These are phyloP conservation scores for Eptesicus fuscus DNA, from an alignment of 2,113 vertebrate genomes.

Conservation along the genomic window DNA sequence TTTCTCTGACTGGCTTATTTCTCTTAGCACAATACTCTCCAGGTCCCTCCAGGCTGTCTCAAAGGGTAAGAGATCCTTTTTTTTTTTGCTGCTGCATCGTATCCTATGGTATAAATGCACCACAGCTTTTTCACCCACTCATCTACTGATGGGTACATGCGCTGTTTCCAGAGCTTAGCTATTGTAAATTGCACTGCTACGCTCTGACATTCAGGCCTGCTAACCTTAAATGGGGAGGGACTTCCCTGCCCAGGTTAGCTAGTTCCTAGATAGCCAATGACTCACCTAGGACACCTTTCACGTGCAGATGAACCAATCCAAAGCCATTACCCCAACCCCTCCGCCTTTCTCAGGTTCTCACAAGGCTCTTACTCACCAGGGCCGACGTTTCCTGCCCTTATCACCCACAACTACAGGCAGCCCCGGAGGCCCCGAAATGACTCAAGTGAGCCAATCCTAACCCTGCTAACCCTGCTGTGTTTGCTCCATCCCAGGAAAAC, in stretches of 20 bases:
- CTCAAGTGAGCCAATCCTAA: background rate
- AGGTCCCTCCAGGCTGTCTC: too few relatives aligned
- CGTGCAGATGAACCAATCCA: background rate
- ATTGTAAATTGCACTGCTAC: too few relatives aligned
- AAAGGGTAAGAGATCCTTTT: too few relatives aligned
- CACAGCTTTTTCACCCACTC: too few relatives aligned
- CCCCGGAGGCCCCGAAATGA: too few relatives aligned
- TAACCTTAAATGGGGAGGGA: background rate
- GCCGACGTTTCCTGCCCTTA: accelerated
- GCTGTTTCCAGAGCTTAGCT: too few relatives aligned
- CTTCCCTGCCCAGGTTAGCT: background rate
- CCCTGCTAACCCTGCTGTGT: background rate
- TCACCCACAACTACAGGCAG: too few relatives aligned
- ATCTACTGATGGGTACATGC: too few relatives aligned
- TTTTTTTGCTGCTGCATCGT: too few relatives aligned
- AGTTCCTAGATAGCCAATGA: background rate
- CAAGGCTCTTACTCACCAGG: background rate
- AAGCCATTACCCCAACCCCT: accelerated
- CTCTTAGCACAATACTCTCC: too few relatives aligned
- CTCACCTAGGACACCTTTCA: background rate
- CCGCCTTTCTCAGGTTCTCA: background rate
- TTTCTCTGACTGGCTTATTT: too few relatives aligned
- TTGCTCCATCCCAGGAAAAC: background rate
- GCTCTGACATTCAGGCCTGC: background rate
- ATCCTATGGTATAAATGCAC: too few relatives aligned